Base-by-base conservation (phyloP, 2,113 vertebrate genomes). In the Columba livia region DNA sequence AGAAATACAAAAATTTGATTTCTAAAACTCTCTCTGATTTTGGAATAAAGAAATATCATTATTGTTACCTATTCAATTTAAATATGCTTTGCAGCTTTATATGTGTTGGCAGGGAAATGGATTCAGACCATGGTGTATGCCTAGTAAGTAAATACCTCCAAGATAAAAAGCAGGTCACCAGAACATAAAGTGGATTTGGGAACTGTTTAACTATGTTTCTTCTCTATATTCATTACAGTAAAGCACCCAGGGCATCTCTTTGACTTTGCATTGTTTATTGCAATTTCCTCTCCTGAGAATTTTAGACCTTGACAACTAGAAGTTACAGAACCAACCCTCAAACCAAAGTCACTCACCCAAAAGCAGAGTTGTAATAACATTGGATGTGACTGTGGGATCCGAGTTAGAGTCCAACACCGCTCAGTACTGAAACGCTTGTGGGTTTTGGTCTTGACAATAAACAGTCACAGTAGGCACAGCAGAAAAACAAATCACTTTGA, bases 81-180 rank as follows among this genome's bases (percentile, higher is more conserved):
- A 89, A 87, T 20, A 53, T 53, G 44, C 66, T 91, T 75, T 82
- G 40, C 66, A 79, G 44, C 11, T 91, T 94, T 74, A 90, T 94
- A 84, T 75, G 75, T 11, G 17, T 79, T 94, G 81, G 32, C 73
- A 91, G 42, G 42, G 23, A 89, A 90, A 87, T 73, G 28, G 47
- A 73, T 57, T 65, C 1, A 0, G 66, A 91, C 34, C 17, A 13
- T 8, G 6, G 54, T 9, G 1, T 65, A 75, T n/a, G 29, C 36
- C 42, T 65, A 50, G 58, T 36, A 82, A 75, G 71, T 70, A 91
- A 95, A 96, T n/a, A 85, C 14, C 58, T 91, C 66, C 0, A 0
- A 93, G 62, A 44, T 19, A 83, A 44, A 72, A 85, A 87, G 34
- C 81, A 81, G 57, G 70, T 87, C 81, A 81, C 17, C n/a, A 70